A percentile compares a stretch with the other conserved stretches of the same genome.
These are phyloP conservation scores for Dryomyza anilis DNA, from an alignment of 2,888 invertebrate genomes.

Conservation along the genomic window DNA sequence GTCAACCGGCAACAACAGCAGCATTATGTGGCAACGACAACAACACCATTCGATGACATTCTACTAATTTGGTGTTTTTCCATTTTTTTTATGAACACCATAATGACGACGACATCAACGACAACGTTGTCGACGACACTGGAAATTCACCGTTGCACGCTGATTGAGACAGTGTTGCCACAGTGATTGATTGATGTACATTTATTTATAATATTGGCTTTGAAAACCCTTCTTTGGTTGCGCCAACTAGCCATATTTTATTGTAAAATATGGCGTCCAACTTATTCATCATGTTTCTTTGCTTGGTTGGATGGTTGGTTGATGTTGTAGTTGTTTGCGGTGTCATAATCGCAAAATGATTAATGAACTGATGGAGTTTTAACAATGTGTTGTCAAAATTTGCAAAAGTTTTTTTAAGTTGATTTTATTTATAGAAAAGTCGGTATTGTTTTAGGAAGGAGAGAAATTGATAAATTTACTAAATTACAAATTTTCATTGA, in stretches of 20 bases:
- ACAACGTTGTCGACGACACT: neutral
- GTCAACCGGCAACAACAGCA: constrained; percentile 1
- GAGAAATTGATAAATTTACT: neutral
- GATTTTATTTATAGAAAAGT: too few species aligned
- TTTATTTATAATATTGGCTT: neutral
- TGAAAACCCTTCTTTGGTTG: neutral
- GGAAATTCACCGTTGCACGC: neutral
- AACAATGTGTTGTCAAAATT: neutral
- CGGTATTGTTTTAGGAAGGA: too few species aligned
- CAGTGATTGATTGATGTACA: constrained; percentile 17
- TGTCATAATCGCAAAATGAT: constrained; percentile 18
- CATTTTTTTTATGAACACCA: neutral
- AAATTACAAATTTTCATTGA: too few species aligned
- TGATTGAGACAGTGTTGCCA: constrained; percentile 16
- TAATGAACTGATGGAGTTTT: constrained; percentile 9
- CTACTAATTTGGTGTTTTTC: constrained; percentile 14
- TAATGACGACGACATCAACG: neutral
- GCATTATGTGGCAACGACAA: neutral
- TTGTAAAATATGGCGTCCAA: neutral
- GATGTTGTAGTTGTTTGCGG: constrained; percentile 3
- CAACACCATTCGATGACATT: constrained; percentile 5
- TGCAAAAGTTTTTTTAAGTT: too few species aligned
- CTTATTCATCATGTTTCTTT: constrained; percentile 4
- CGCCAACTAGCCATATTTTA: neutral
- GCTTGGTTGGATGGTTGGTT: neutral